Conservation (phyloP, 35 echinoderm and acorn worm species). For the Hemicentrotus pulcherrimus region DNA sequence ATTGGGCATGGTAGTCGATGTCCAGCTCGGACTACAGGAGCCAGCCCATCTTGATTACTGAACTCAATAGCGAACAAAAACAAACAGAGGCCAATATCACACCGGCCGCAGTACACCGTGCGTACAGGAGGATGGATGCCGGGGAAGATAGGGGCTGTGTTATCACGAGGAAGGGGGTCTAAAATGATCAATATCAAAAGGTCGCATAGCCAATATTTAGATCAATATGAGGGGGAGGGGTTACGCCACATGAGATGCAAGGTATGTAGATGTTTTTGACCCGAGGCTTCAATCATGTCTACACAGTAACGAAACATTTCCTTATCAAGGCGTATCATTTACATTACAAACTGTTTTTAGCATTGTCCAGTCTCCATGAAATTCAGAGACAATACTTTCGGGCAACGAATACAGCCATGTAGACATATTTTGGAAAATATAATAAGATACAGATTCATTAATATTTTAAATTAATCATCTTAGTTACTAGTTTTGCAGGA, state of each 20-base stretch:
- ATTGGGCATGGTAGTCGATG: not conserved
- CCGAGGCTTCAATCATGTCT: not conserved
- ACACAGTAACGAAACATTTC: not conserved
- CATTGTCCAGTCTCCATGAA: no score
- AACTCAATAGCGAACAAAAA: not conserved
- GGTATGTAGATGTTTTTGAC: constrained; percentile 11
- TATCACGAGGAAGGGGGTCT: not conserved
- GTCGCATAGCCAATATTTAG: not conserved
- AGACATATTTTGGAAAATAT: no score
- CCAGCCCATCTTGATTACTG: not conserved
- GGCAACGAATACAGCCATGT: no score
- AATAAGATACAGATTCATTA: no score
- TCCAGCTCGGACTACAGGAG: constrained; percentile 15
- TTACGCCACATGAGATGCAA: not conserved
- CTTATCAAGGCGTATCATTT: no score
- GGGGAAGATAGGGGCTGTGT: not conserved
- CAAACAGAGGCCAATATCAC: not conserved
- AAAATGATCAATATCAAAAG: not conserved
- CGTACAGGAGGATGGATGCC: not conserved
- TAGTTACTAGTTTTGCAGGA: no score
- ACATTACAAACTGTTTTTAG: no score
- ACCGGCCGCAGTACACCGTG: not conserved
- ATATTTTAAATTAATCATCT: no score
- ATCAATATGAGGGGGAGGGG: not conserved
- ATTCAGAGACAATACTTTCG: no score